Base-by-base conservation (phyloP, 2,113 vertebrate species). In the Cochlearius cochlearius region DNA sequence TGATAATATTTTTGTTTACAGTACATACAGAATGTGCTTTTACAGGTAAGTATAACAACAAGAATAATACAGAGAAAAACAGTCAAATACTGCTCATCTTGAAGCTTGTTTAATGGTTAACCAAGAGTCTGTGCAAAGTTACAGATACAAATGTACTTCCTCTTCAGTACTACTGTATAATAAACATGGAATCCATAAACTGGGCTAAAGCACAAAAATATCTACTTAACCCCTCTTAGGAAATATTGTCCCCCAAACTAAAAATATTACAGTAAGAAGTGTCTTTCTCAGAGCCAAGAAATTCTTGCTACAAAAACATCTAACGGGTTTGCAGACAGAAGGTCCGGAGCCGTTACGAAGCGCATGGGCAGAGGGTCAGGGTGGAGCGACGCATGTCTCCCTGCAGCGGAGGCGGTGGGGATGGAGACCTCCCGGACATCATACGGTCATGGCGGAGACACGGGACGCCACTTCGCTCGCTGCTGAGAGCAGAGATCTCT, bases 21-120 rank as follows among this genome's bases (percentile, higher is more conserved):
- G 98, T 98, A 98, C 98, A 97, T 98, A 98, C 91, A 98, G 98
- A 97, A 98, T 99, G 98, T 99, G 98, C 98, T 99, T 99, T 97
- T 98, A 99, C 98, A 97, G 96, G 97, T 98, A 97, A 98, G 97
- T 98, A 98, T 97, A 98, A 98, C 93, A 96, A 97, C 98, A 95
- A 98, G 97, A 98, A 98, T 98, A 98, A 97, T 98, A 98, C 98
- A 98, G 98, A 98, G 98, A 97, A 98, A 98, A 98, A 98, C 98
- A 98, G 98, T 98, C 97, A 94, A 96, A 97, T 97, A 97, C 97
- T 98, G 98, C 97, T 98, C 88, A 52, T 97, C 97, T 97, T 96
- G 98, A 99, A 98, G 98, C 98, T 95, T 97, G 94, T 95, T 96
- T 95, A 97, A 97, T 96, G 96, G 96, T 92, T 96, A 97, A 98